Percentiles rank a stretch among this genome's conserved stretches.
Conservation (phyloP, 2,113 vertebrate species). For the Oophaga pumilio region DNA sequence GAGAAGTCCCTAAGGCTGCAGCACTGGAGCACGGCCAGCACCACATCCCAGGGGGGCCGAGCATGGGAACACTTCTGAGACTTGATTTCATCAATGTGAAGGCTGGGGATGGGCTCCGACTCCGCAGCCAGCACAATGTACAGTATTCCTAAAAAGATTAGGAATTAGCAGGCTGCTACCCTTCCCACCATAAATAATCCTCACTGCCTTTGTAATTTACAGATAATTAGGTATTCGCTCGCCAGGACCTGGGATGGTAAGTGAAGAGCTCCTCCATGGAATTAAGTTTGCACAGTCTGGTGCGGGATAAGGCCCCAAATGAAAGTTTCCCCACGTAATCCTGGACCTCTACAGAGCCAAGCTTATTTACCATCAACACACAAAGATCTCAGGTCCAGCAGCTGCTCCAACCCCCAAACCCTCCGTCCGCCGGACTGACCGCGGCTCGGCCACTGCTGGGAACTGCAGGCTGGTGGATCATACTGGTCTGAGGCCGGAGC, state of each 20-base stretch:
- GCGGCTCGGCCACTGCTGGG: not conserved
- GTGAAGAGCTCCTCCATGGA: not conserved
- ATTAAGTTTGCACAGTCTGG: conserved; percentile 5
- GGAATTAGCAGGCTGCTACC: not conserved
- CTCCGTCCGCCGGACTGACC: not conserved
- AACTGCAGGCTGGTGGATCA: not conserved
- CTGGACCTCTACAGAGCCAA: not conserved
- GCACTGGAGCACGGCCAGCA: conserved; percentile 38
- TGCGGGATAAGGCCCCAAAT: not conserved
- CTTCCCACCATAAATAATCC: not conserved
- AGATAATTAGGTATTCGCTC: not conserved
- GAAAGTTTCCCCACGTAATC: conserved; percentile 15
- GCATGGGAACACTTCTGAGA: conserved; percentile 38
- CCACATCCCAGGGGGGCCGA: not conserved
- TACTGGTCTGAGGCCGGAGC: not conserved
- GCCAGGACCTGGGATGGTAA: not conserved
- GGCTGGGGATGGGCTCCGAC: not conserved
- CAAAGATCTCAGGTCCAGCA: not conserved
- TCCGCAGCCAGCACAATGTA: conserved; percentile 5
- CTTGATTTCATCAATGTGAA: conserved; percentile 32
- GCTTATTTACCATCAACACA: conserved; percentile 18
- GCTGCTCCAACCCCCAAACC: not conserved
- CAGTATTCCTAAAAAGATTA: conserved; percentile 1
- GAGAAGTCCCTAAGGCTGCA: conserved; percentile 37
- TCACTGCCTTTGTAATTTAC: not conserved